Base-by-base conservation (phyloP, 2,888 invertebrate species). In the Lumbricus terrestris region DNA sequence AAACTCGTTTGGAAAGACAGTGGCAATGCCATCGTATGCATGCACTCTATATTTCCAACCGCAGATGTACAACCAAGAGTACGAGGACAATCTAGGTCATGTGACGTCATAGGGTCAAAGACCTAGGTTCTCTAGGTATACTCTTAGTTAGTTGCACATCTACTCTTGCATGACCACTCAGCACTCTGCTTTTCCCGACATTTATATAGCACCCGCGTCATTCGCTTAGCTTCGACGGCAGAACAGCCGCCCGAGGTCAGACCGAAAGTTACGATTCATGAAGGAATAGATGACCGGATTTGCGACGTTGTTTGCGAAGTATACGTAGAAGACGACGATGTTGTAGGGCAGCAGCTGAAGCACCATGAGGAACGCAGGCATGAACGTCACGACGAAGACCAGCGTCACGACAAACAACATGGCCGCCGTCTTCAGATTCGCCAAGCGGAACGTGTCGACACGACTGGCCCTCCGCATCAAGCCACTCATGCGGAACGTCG, bases 221-320 rank as follows among this genome's bases (percentile, higher is more conserved):
- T 69, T 69, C n/a, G 29, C 29, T 69, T 69, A 34, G 8, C 85
- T 33, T 1, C 8, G 20, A 11, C 85, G 85, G 35, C 91, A 91
- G 89, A 91, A 92, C 20, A 92, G 83, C 82, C 90, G 91, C 69
- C 92, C 93, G 42, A 95, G 91, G 88, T 95, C 94, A 89, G 94
- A 93, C 90, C 94, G 92, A 91, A 95, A 95, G 90, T 94, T 94
- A 90, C 94, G 93, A 93, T 95, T 95, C 93, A 95, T 94, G 91
- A 95, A 95, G 88, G 94, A 94, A 92, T 95, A 95, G 88, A 95
- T 95, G 90, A 95, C 93, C 3, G 95, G 95, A 92, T 95, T 95
- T 38, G 94, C 95, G 82, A 94, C 94, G 92, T 95, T 95, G 92
- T 95, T 95, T 85, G 94, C 93, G 91, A 94, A 95, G 91, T 95